Evolutionary conservation across 1,140 invertebrate genomes (phyloP).

Genomic region (Drosophila asahinai): DNA sequence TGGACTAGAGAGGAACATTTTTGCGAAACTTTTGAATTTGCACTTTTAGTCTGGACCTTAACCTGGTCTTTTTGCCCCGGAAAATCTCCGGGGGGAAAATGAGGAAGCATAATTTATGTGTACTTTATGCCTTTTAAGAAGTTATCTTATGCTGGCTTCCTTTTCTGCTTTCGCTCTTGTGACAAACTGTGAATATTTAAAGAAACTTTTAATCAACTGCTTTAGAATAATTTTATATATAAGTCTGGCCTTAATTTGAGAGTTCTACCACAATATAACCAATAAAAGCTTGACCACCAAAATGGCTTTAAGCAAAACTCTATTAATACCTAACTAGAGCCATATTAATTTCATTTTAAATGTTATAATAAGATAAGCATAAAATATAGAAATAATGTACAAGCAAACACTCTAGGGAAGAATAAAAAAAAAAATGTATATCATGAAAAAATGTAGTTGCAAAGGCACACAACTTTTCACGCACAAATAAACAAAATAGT

Average conservation of each 20-base stretch:
- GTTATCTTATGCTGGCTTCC: background rate
- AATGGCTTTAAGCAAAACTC: background rate
- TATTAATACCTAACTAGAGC: background rate
- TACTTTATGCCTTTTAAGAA: constrained; percentile 8
- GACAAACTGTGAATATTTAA: constrained; percentile 10
- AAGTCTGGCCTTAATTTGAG: background rate
- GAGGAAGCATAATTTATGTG: constrained; percentile 30
- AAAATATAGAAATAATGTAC: background rate
- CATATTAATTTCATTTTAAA: constrained; percentile 1
- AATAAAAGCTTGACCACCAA: background rate
- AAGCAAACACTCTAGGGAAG: background rate
- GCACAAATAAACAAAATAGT: constrained; percentile 7
- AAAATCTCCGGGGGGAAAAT: constrained; percentile 37
- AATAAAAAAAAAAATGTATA: no score
- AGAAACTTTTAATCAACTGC: constrained; percentile 5
- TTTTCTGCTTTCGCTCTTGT: background rate
- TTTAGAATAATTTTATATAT: background rate
- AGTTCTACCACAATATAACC: background rate
- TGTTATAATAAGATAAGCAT: background rate
- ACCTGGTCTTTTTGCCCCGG: background rate
- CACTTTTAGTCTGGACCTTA: constrained; percentile 17
- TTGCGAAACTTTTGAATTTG: constrained; percentile 39
- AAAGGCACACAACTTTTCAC: background rate
- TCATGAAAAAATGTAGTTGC: background rate
- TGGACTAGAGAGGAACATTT: constrained; percentile 10